These are phyloP conservation scores for Ichneumoninae sp. DNA, from an alignment of 2,888 invertebrate species.

Conservation along the genomic window DNA sequence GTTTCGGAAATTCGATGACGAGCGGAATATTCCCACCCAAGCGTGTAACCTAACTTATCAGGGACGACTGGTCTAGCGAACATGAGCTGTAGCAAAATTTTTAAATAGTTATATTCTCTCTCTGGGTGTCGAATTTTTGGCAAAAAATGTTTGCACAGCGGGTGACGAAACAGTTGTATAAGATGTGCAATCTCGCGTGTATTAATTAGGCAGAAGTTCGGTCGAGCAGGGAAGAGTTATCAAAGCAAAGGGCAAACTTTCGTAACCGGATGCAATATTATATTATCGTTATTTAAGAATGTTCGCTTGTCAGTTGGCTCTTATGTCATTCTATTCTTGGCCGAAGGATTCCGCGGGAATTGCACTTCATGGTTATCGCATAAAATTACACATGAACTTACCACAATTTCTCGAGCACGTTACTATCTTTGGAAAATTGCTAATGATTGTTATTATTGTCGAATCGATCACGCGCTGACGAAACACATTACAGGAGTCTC, in stretches of 20 bases:
- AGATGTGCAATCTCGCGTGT: background rate
- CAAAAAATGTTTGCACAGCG: conserved; percentile 4
- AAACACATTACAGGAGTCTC: conserved; percentile 10
- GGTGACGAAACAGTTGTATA: conserved; percentile 28
- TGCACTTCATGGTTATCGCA: background rate
- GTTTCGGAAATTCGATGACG: background rate
- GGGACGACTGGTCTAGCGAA: conserved; percentile 34
- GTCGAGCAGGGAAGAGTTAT: background rate
- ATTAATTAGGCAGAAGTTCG: background rate
- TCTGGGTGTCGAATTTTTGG: background rate
- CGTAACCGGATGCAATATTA: conserved; percentile 18
- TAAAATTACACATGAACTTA: conserved; percentile 31
- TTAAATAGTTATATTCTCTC: conserved; percentile 1
- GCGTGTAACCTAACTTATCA: conserved; percentile 42
- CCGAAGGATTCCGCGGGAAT: background rate
- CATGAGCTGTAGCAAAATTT: conserved; percentile 18
- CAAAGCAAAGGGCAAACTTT: conserved; percentile 12
- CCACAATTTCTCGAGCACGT: conserved; percentile 54
- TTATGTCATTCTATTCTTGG: conserved; percentile 37
- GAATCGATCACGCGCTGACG: conserved; percentile 49
- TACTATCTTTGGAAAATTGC: background rate
- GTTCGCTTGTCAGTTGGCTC: conserved; percentile 4
- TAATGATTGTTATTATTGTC: conserved; percentile 6
- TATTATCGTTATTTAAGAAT: background rate
- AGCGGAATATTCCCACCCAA: background rate